A percentile compares a stretch with the other conserved stretches of the same genome.
Conservation (phyloP, 2,113 vertebrate genomes). For the Tamias sibiricus region DNA sequence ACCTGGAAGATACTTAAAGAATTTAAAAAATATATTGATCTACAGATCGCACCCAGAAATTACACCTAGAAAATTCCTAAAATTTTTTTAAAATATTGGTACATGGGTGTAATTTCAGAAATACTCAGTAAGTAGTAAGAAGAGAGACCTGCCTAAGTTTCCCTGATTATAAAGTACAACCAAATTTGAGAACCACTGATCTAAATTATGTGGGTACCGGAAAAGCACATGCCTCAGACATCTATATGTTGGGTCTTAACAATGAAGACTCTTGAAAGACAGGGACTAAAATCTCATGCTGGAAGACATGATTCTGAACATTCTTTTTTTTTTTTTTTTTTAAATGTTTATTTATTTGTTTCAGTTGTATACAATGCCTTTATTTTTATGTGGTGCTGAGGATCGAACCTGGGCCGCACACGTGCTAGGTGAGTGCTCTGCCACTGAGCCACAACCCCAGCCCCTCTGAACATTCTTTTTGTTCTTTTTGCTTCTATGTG, state of each 20-base stretch:
- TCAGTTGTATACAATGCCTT: too few relatives aligned
- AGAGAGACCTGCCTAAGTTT: neutral
- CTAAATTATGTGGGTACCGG: neutral
- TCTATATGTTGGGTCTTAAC: neutral
- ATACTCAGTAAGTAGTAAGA: neutral
- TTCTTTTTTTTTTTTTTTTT: neutral
- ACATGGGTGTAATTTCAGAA: neutral
- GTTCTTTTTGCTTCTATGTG: neutral
- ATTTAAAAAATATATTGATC: neutral
- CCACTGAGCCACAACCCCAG: too few relatives aligned
- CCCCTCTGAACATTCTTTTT: neutral
- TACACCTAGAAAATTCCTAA: neutral
- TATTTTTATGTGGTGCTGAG: too few relatives aligned
- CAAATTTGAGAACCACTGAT: neutral
- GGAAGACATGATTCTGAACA: too few relatives aligned
- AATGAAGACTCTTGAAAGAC: neutral
- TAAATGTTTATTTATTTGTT: too few relatives aligned
- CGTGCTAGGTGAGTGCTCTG: too few relatives aligned
- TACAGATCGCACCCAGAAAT: neutral
- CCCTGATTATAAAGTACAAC: neutral
- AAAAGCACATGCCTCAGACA: neutral
- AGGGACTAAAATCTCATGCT: neutral
- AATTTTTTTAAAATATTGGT: neutral
- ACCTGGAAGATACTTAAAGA: neutral
- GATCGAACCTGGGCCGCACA: too few relatives aligned